These are phyloP conservation scores for Drosophila melanosoma DNA, from an alignment of 2,888 invertebrate species.

Conservation along the genomic window DNA sequence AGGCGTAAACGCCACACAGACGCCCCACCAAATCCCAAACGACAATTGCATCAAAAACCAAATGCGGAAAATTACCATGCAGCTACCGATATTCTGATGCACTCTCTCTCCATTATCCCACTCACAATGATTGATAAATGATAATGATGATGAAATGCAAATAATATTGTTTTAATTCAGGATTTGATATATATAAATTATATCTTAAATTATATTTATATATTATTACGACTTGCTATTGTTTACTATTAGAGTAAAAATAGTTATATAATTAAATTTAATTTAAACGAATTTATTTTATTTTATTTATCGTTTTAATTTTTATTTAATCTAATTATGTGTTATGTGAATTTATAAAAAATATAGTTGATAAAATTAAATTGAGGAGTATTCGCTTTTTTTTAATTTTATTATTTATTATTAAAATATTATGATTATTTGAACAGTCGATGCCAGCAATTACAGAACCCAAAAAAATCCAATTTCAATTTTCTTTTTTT, in stretches of 20 bases:
- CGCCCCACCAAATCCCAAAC: conserved; percentile 32
- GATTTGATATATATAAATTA: background rate
- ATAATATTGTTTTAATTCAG: background rate
- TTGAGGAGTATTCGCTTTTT: no score
- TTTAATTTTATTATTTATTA: background rate
- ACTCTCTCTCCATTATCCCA: conserved; percentile 5
- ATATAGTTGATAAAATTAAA: no score
- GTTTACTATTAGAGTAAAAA: background rate
- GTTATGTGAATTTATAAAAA: background rate
- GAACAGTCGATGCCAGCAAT: background rate
- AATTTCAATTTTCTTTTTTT: background rate
- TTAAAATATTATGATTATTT: background rate
- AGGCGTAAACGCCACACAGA: conserved; percentile 51
- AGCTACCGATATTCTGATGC: conserved; percentile 20
- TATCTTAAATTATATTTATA: background rate
- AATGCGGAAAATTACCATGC: conserved; percentile 19
- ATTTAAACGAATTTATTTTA: background rate
- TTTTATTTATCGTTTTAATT: background rate
- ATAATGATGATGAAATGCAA: background rate
- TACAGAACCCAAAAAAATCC: background rate
- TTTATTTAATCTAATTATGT: background rate
- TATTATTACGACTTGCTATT: background rate
- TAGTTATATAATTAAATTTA: no score
- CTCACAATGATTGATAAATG: background rate
- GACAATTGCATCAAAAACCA: conserved; percentile 50